Conservation (phyloP, 2,888 invertebrate genomes). For the Lymantria dispar region DNA sequence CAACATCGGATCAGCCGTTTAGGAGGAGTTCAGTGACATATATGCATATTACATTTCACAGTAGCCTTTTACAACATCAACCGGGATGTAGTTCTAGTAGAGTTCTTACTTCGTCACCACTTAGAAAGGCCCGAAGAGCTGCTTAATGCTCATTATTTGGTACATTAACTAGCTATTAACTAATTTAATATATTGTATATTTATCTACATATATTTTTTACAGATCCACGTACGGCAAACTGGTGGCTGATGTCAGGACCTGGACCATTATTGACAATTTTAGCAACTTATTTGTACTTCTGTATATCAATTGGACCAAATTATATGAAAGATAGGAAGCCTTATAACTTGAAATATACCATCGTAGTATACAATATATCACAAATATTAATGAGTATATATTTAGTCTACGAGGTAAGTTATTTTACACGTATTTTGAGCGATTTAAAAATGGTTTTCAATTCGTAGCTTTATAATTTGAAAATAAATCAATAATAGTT, state of each 20-base stretch:
- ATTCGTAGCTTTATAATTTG: too few species aligned
- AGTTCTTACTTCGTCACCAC: too few species aligned
- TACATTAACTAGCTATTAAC: too few species aligned
- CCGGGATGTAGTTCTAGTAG: too few species aligned
- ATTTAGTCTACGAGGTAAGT: conserved; percentile 83
- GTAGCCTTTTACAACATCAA: too few species aligned
- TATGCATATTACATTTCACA: too few species aligned
- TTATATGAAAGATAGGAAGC: conserved; percentile 88
- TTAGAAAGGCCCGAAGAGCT: too few species aligned
- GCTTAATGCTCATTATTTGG: too few species aligned
- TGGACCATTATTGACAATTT: conserved; percentile 85
- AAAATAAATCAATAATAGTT: too few species aligned
- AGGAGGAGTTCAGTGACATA: too few species aligned
- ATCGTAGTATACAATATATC: conserved; percentile 92
- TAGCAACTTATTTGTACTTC: conserved; percentile 86
- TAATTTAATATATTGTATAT: neutral
- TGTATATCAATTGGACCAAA: conserved; percentile 89
- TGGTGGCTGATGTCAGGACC: conserved; percentile 92
- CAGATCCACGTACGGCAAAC: conserved; percentile 89
- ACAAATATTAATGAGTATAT: conserved; percentile 93
- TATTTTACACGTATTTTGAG: neutral
- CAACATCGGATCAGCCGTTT: too few species aligned
- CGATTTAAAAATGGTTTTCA: too few species aligned
- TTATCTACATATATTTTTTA: conserved; percentile 27
- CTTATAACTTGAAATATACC: conserved; percentile 87